Base-by-base conservation (phyloP, 1,140 invertebrate species). In the Trichonephila clavata region DNA sequence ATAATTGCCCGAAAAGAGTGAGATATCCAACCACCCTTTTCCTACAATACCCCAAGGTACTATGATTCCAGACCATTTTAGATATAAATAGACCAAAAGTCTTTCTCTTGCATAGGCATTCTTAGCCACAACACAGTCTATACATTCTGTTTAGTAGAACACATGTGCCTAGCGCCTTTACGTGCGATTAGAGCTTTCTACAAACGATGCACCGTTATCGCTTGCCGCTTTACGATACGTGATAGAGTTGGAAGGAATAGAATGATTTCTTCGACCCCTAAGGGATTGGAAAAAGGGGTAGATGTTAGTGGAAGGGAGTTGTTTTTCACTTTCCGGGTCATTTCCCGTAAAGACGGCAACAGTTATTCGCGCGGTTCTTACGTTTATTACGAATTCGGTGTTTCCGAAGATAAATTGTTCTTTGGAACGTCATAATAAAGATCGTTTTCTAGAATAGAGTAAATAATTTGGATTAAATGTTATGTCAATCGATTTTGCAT, bases 141-240 rank as follows among this genome's bases (percentile, higher is more conserved):
- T 32, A 32, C 32, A 32, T 61, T 61, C 16, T n/a, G 68, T 21
- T 6, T n/a, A 7, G 16, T n/a, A 20, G 7, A 27, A 77, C 7
- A 14, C 68, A n/a, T 39, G 14, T n/a, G n/a, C 68, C n/a, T 8
- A 24, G 68, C n/a, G 14, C 21, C 14, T 77, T 77, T 77, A 77
- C 68, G 68, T 77, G 68, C 68, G 68, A 77, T 77, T 77, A 77
- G 21, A 77, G n/a, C 68, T 13, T 77, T 16, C 32, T 16, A 14
- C 68, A 77, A 77, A 77, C 68, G 68, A 77, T 77, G 32, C n/a
- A 27, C 43, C n/a, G 68, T 77, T 77, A 77, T 77, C 68, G 68
- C 14, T 39, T 27, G n/a, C 68, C n/a, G 20, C 32, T 77, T 77
- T 77, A 77, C 68, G 68, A 77, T 77, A 77, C 68, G 68, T 77